These are phyloP conservation scores for Drosophila demipolita DNA, from an alignment of 2,888 invertebrate genomes.

Conservation along the genomic window DNA sequence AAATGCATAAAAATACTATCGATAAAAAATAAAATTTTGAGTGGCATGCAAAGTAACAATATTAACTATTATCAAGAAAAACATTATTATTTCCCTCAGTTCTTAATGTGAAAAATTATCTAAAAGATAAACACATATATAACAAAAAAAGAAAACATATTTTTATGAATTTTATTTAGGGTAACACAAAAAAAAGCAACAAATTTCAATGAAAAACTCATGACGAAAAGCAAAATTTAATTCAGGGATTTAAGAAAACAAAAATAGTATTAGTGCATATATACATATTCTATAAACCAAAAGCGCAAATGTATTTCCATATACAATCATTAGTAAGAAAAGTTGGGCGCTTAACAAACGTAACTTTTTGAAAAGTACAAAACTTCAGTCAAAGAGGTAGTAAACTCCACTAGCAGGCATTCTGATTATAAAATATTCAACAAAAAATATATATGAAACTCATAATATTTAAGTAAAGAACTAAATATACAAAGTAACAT, in stretches of 20 bases:
- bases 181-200: conserved; percentile 59
- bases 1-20: conserved; percentile 77
- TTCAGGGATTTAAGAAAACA: conserved; percentile 80
- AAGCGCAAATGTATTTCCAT: conserved; percentile 14
- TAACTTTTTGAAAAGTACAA: conserved; percentile 74
- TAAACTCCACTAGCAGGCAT: conserved; percentile 52
- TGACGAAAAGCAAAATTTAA: conserved; percentile 82
- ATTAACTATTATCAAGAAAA: conserved; percentile 42
- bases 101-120: conserved; percentile 69
- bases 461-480: conserved; percentile 26
- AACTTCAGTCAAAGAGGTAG: conserved; percentile 58
- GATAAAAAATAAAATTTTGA: conserved; percentile 49
- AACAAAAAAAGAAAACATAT: conserved; percentile 48
- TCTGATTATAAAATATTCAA: conserved; percentile 35
- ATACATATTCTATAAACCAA: conserved; percentile 46
- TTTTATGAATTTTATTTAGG: conserved; percentile 81
- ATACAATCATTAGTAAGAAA: conserved; percentile 29
- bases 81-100: conserved; percentile 49
- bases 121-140: conserved; percentile 70
- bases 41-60: conserved; percentile 30
- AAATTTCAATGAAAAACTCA: conserved; percentile 55
- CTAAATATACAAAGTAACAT: conserved; percentile 21
- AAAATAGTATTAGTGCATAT: conserved; percentile 49
- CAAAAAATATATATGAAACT: conserved; percentile 10
- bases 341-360: conserved; percentile 62